Evolutionary conservation across 2,113 vertebrate genomes (phyloP).

Genomic region (Mixornis gularis): DNA sequence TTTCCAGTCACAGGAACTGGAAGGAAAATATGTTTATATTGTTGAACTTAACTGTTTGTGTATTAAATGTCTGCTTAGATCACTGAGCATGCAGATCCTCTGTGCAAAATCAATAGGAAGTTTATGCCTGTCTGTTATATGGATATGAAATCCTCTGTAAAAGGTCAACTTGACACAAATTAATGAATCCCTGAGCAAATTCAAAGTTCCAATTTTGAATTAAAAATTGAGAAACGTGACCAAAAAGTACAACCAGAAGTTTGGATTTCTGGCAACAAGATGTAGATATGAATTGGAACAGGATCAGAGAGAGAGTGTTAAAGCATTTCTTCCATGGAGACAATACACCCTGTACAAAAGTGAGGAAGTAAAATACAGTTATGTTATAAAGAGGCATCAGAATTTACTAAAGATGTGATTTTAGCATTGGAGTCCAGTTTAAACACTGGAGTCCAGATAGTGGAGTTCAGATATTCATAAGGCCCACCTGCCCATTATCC

Average conservation of each 20-base stretch:
- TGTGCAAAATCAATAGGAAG: background rate
- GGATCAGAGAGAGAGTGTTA: background rate
- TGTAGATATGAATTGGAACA: accelerated
- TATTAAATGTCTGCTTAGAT: background rate
- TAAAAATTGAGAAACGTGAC: background rate
- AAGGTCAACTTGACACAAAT: background rate
- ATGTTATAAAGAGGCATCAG: accelerated
- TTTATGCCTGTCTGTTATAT: background rate
- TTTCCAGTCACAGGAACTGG: background rate
- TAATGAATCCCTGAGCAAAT: background rate
- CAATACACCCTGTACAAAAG: background rate
- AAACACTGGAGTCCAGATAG: background rate
- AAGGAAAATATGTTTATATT: background rate
- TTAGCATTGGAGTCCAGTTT: background rate
- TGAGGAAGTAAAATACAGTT: background rate
- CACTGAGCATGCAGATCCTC: background rate
- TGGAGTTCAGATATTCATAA: background rate
- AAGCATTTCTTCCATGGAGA: background rate
- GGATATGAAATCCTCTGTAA: background rate
- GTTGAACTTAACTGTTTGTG: background rate
- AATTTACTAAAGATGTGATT: background rate
- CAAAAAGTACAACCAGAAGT: background rate
- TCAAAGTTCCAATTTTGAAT: background rate
- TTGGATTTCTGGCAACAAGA: background rate
- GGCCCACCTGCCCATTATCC: background rate